phyloP scores from a whole-genome alignment of 2,113 vertebrate species.

The Neodontobutis hainanensis region DNA sequence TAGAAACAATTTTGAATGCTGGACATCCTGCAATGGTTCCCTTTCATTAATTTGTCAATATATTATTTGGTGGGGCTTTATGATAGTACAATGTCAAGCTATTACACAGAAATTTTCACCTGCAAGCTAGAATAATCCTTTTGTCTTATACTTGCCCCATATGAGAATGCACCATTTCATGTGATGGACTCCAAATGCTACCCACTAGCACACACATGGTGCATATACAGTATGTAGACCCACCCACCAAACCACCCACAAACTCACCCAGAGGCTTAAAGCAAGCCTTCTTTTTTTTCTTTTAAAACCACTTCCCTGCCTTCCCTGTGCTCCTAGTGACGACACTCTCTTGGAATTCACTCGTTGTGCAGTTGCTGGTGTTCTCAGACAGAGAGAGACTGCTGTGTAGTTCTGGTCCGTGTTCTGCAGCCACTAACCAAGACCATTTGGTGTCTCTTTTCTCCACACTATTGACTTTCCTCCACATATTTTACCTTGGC shows the following conservation, averaged over 20 bases:
- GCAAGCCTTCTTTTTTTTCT: conserved; percentile 64
- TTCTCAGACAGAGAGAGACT: conserved; percentile 50
- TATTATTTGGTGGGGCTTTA: too few species aligned
- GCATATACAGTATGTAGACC: conserved; percentile 31
- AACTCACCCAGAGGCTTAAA: conserved; percentile 58
- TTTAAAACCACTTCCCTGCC: conserved; percentile 78
- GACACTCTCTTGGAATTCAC: conserved; percentile 81
- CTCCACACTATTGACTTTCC: conserved; percentile 46
- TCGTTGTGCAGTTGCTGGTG: conserved; percentile 74
- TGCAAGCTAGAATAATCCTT: too few species aligned
- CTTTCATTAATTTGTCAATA: too few species aligned
- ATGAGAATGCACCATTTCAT: background rate
- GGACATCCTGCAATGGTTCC: too few species aligned
- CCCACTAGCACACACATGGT: background rate
- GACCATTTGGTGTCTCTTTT: conserved; percentile 76
- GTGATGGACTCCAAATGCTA: conserved; percentile 4
- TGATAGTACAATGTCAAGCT: too few species aligned
- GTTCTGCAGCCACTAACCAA: conserved; percentile 67
- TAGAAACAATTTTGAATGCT: too few species aligned
- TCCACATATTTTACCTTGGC: conserved; percentile 3
- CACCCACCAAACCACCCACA: conserved; percentile 59
- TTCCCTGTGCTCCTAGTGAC: conserved; percentile 78
- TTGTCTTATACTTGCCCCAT: background rate
- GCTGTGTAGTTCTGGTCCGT: conserved; percentile 62
- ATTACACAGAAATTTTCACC: too few species aligned